These are phyloP conservation scores for Sylvicapra grimmia DNA, from an alignment of 2,113 vertebrate species.

Conservation along the genomic window DNA sequence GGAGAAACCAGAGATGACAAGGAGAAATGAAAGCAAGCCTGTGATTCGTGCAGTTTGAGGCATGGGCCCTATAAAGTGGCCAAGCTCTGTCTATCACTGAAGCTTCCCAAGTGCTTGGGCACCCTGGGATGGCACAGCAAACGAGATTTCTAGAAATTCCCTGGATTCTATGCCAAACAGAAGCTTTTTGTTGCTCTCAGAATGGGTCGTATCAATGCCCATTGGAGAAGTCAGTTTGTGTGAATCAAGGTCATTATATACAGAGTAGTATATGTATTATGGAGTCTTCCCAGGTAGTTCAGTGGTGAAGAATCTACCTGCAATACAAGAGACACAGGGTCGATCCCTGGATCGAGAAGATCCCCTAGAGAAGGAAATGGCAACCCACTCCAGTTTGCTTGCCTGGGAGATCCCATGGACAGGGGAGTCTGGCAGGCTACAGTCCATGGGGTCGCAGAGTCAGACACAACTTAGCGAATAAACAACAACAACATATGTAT, in stretches of 20 bases:
- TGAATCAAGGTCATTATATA: neutral
- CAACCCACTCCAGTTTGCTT: neutral
- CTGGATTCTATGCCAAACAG: neutral
- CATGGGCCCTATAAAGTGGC: neutral
- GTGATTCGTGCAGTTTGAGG: neutral
- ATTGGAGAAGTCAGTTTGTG: neutral
- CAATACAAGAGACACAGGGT: neutral
- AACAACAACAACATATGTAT: neutral
- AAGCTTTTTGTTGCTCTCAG: neutral
- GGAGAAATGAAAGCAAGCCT: neutral
- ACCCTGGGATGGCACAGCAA: neutral
- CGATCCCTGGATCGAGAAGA: neutral
- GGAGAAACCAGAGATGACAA: neutral
- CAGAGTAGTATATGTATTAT: too few relatives aligned
- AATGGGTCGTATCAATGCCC: too few relatives aligned
- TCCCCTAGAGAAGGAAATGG: neutral
- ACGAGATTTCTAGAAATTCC: neutral
- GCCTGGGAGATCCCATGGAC: neutral
- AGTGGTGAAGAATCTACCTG: neutral
- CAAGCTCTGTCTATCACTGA: neutral
- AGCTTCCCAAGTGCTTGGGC: neutral
- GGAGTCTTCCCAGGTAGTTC: neutral
- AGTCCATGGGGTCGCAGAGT: neutral
- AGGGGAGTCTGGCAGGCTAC: neutral
- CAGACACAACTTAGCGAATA: neutral